phyloP scores from a whole-genome alignment of 2,888 invertebrate species.

The Elysia crispata region DNA sequence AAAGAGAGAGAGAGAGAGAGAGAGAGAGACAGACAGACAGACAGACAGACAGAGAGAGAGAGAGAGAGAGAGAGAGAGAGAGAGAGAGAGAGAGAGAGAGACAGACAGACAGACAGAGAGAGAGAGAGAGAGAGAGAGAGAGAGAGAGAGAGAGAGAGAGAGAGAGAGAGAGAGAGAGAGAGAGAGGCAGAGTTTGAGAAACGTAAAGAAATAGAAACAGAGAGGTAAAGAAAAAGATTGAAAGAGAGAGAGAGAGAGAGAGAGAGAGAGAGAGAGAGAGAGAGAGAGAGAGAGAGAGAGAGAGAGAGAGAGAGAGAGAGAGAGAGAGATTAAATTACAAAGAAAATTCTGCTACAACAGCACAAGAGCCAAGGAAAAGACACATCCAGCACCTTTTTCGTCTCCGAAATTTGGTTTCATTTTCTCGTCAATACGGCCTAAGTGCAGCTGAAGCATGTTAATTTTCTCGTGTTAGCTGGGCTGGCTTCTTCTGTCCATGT shows the following conservation, averaged over 20 bases:
- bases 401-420: too few species aligned
- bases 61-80: neutral
- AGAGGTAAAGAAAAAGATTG: neutral
- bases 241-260: neutral
- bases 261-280: neutral
- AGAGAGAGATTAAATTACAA: neutral
- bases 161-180: conserved; percentile 13
- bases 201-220: neutral
- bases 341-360: too few species aligned
- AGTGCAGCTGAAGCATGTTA: too few species aligned
- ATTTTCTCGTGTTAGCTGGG: too few species aligned
- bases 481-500: too few species aligned
- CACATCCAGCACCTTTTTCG: too few species aligned
- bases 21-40: neutral
- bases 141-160: conserved; percentile 9
- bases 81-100: neutral
- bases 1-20: neutral
- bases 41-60: neutral
- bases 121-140: conserved; percentile 9
- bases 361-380: too few species aligned
- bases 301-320: neutral
- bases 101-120: neutral
- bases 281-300: neutral
- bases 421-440: too few species aligned
- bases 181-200: neutral